These are phyloP conservation scores for Turnix velox DNA, from an alignment of 2,113 vertebrate species.

Conservation along the genomic window DNA sequence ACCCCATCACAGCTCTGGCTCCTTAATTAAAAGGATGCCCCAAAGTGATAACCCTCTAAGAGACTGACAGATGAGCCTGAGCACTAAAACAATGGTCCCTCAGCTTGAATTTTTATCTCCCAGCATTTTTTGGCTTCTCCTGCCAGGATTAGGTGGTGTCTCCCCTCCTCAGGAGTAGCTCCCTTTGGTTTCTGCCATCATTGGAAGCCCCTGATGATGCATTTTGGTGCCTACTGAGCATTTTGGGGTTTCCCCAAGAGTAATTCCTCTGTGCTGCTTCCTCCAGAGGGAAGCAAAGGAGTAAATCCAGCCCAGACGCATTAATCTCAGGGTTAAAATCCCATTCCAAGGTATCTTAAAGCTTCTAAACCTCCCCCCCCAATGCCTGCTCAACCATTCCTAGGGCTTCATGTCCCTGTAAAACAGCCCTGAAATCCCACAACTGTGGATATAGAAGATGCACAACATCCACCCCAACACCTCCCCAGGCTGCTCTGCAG, in stretches of 20 bases:
- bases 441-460: background rate
- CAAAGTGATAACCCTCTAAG: background rate
- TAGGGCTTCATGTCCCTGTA: background rate
- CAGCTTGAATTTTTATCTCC: background rate
- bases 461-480: rapidly evolving
- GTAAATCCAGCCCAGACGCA: background rate
- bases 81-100: background rate
- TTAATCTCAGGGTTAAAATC: background rate
- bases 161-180: background rate
- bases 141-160: rapidly evolving
- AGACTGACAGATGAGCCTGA: background rate
- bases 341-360: background rate
- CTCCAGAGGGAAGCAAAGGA: background rate
- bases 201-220: background rate
- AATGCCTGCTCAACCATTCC: background rate
- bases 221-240: background rate
- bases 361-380: background rate
- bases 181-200: background rate
- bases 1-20: background rate
- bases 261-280: background rate
- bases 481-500: background rate
- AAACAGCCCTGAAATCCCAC: background rate
- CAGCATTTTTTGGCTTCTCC: background rate
- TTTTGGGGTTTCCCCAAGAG: background rate
- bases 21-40: background rate